A percentile compares a stretch with the other conserved stretches of the same genome.
phyloP scores from a whole-genome alignment of 1,140 invertebrate genomes.

The Eupristina koningsbergeri region DNA sequence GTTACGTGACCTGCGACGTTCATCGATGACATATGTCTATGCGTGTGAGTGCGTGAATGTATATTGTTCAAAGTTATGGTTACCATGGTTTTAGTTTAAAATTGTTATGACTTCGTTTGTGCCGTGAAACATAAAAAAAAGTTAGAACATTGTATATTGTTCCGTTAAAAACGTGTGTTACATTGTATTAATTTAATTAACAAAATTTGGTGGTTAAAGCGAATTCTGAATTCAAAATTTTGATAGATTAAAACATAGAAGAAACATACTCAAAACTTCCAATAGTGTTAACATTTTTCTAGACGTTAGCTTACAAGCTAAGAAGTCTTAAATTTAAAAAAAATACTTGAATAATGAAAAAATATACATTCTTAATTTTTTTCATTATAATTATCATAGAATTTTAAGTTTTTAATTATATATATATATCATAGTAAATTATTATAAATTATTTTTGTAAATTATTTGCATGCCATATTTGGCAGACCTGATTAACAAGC shows the following conservation, averaged over 20 bases:
- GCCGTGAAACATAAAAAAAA: constrained; percentile 1
- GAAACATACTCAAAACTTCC: too few species aligned
- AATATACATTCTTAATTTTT: too few species aligned
- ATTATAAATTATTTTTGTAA: too few species aligned
- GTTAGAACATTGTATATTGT: not conserved
- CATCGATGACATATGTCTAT: too few species aligned
- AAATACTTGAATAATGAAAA: too few species aligned
- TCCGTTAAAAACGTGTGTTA: not conserved
- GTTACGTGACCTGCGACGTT: constrained; percentile 23
- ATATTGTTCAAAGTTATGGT: not conserved
- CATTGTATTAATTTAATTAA: not conserved
- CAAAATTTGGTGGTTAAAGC: not conserved
- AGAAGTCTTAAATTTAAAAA: too few species aligned
- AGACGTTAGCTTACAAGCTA: too few species aligned
- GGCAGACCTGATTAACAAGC: not conserved
- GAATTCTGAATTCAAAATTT: not conserved
- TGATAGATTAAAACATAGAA: not conserved
- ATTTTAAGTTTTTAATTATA: too few species aligned
- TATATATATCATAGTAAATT: too few species aligned
- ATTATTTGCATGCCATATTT: not conserved
- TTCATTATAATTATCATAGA: too few species aligned
- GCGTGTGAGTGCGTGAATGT: not conserved
- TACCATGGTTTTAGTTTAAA: constrained; percentile 40
- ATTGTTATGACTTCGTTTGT: constrained; percentile 17
- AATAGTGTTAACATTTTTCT: not conserved